Evolutionary conservation across 2,888 invertebrate genomes (phyloP), one percentile per base, ranked within the genome.

Genomic region (Pachycephus smyrnensis): DNA sequence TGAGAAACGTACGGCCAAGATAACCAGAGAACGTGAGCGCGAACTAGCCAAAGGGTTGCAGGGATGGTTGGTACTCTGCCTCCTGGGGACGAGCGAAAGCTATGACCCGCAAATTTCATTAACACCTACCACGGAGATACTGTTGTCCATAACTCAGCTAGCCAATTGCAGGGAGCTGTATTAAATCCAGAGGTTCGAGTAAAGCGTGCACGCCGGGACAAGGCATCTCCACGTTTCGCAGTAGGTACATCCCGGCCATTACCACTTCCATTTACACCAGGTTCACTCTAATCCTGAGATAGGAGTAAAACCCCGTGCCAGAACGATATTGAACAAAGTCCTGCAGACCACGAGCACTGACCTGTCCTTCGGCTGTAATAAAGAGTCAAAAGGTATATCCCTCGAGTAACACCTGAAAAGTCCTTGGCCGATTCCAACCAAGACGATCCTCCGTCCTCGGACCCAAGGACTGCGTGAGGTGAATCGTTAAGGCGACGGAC

Each of bases 71-170:
- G 9, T 23, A 6, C 55, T 23, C 23, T 33, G 68, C 84, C 87
- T 83, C 86, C 73, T 82, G 86, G 84, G 88, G 81, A 78, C 55
- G 9, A 84, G 82, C 82, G 85, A 86, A 87, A 86, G 85, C 86
- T 84, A 87, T 84, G 86, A 88, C 84, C 88, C 86, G 86, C 87
- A 88, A 89, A 90, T 90, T 89, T 89, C 89, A 89, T 90, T 89
- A 89, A 88, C 88, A 87, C 86, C 86, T 81, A 84, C 85, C 85
- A 81, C 82, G 83, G 85, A 86, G 86, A 88, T 87, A 87, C 83
- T 85, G 83, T 84, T 86, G 82, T 83, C 80, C 82, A 82, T 85
- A 86, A 85, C 81, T 86, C 82, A 82, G 78, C 76, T 71, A 73
- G 37, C 83, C 83, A 80, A 82, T 84, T 82, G 82, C 79, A 75